Percentiles rank a stretch among this genome's conserved stretches.
Evolutionary conservation across 2,113 vertebrate genomes (phyloP).

Genomic region (Craseonycteris thonglongyai): DNA sequence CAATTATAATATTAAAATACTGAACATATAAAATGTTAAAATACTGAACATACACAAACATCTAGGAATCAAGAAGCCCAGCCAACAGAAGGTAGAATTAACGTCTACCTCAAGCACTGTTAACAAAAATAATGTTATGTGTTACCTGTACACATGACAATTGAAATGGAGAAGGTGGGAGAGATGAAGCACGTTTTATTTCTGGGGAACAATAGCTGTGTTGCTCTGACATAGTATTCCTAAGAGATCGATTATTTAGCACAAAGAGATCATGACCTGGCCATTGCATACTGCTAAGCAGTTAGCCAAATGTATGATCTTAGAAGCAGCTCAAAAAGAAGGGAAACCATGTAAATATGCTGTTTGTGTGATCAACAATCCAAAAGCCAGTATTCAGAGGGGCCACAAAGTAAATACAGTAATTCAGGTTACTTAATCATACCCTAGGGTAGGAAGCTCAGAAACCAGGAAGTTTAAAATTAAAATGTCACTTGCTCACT

Average conservation of each 20-base stretch:
- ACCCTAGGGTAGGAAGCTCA: not conserved
- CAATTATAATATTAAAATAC: slow-evolving; percentile 12
- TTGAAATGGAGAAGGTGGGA: not conserved
- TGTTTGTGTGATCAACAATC: slow-evolving; percentile 1
- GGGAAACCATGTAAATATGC: not conserved
- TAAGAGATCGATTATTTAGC: not conserved
- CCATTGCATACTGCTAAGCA: not conserved
- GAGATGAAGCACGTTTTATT: not conserved
- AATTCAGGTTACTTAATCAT: not conserved
- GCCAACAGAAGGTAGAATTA: not conserved
- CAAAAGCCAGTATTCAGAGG: not conserved
- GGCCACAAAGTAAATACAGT: not conserved
- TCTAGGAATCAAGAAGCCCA: not conserved
- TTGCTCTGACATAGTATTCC: not conserved
- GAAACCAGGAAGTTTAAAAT: not conserved
- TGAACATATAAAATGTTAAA: slow-evolving; percentile 27
- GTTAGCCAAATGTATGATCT: not conserved
- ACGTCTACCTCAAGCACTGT: not conserved
- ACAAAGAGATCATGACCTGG: not conserved
- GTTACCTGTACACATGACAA: not conserved
- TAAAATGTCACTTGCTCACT: not conserved
- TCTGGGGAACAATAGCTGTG: not conserved
- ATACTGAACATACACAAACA: slow-evolving; percentile 6
- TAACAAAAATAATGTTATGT: not conserved
- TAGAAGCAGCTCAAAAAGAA: slow-evolving; percentile 19